phyloP scores from a whole-genome alignment of 2,888 invertebrate species.

The Rhagophthalmus giganteus region DNA sequence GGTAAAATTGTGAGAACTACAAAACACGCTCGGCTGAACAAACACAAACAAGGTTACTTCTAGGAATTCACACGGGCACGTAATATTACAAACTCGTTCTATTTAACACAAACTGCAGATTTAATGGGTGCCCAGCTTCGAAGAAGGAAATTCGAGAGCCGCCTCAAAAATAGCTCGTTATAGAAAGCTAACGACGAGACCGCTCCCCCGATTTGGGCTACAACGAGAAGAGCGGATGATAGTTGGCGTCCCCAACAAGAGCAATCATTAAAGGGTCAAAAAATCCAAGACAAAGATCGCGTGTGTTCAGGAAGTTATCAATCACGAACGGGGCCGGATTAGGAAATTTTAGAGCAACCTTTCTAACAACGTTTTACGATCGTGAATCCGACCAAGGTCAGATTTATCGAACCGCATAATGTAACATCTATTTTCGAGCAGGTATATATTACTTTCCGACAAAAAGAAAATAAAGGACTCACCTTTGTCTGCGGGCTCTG shows the following conservation, averaged over 20 bases:
- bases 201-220: no score
- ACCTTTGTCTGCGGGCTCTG: slow-evolving; percentile 50
- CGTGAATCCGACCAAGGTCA: slow-evolving; percentile 16
- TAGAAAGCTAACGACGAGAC: no score
- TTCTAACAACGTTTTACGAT: slow-evolving; percentile 6
- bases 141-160: slow-evolving; percentile 22
- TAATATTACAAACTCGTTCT: slow-evolving; percentile 16
- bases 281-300: slow-evolving; percentile 32
- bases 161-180: slow-evolving; percentile 13
- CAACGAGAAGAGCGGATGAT: slow-evolving; percentile 12
- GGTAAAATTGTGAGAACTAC: slow-evolving; percentile 25
- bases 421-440: no score
- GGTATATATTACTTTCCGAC: no score
- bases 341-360: slow-evolving; percentile 13
- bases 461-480: no score
- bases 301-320: slow-evolving; percentile 39
- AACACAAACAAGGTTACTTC: slow-evolving; percentile 32
- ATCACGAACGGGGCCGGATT: slow-evolving; percentile 31
- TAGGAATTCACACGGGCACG: slow-evolving; percentile 29
- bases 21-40: slow-evolving; percentile 31
- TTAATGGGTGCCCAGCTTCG: slow-evolving; percentile 17
- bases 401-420: slow-evolving; percentile 7
- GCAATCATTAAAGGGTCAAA: slow-evolving; percentile 33
- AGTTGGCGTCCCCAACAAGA: slow-evolving; percentile 6
- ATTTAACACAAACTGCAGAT: slow-evolving; percentile 21